Base-by-base conservation (phyloP, 2,113 vertebrate species). In the Pongo abelii region DNA sequence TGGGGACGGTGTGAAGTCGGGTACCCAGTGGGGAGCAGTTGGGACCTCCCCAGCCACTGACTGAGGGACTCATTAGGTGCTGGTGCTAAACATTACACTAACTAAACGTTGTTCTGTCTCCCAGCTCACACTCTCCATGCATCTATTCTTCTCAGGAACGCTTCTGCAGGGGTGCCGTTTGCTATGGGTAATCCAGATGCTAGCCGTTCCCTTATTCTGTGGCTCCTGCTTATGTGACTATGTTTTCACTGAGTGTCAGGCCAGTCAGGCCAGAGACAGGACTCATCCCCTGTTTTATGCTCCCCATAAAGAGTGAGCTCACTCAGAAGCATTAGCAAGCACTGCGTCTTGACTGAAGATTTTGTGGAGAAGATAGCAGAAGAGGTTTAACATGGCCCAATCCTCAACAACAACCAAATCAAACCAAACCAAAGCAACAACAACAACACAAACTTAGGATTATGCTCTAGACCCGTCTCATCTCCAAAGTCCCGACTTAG, bases 41-140 rank as follows among this genome's bases (percentile, higher is more conserved):
- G 6, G 16, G 43, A 27, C 23, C 32, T 69, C 55, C 7, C 7
- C 12, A 6, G 74, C 72, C 52, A 25, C 35, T 35, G 59, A 55
- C 32, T 61, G 75, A n/a, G 70, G 59, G 84, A 13, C 27, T 12
- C 27, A 0, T 30, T 20, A n/a, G 20, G 32, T 35, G 77, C 9
- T 9, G 4, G 35, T 9, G 35, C 5, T 17, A 4, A 22, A 6
- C 0, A 8, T 22, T 22, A 27, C 86, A 10, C 4, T 69, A 0
- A 10, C 6, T 17, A 23, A 43, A 61, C n/a, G 3, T 12, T 13
- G 35, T 20, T 59, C 32, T 12, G 18, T 23, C 55, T 52, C 61
- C 8, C 20, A 38, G 8, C 77, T 23, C n/a, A 6, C 18, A 5
- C 9, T 46, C n/a, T 38, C 27, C 55, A n/a, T 1, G 8, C 5